Evolutionary conservation across 2,888 invertebrate species (phyloP).

Genomic region (Erannis defoliaria): DNA sequence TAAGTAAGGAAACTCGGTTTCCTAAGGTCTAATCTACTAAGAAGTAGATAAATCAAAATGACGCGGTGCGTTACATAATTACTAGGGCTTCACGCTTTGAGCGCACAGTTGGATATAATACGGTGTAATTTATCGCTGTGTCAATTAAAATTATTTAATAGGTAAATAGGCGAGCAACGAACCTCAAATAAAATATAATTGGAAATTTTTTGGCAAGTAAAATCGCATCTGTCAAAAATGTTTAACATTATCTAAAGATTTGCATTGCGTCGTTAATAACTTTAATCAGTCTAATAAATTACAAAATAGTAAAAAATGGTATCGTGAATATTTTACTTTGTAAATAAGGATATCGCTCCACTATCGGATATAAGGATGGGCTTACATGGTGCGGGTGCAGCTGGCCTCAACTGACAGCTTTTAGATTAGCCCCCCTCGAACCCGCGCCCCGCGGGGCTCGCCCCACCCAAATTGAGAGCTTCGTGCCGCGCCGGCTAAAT

Average conservation of each 20-base stretch:
- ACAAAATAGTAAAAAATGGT: not conserved
- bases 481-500: conserved; percentile 77
- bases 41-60: conserved; percentile 67
- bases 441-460: conserved; percentile 50
- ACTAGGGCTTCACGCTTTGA: conserved; percentile 66
- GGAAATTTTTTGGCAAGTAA: conserved; percentile 21
- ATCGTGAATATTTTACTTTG: conserved; percentile 13
- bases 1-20: conserved; percentile 65
- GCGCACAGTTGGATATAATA: conserved; percentile 57
- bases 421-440: conserved; percentile 78
- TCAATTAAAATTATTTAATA: conserved; percentile 62
- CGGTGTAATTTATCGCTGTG: conserved; percentile 56
- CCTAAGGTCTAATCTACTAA: conserved; percentile 51
- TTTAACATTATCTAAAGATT: conserved; percentile 9
- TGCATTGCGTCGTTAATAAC: conserved; percentile 4
- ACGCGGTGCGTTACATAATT: conserved; percentile 65
- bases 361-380: conserved; percentile 62
- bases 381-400: conserved; percentile 68
- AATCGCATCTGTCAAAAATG: conserved; percentile 26
- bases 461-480: conserved; percentile 81
- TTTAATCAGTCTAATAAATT: not conserved
- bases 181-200: conserved; percentile 32
- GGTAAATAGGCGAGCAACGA: conserved; percentile 33
- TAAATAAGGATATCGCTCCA: conserved; percentile 21
- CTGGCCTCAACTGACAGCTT: conserved; percentile 84